phyloP scores from a whole-genome alignment of 2,797 vertebrate species.

The Silurus lanzhouensis region DNA sequence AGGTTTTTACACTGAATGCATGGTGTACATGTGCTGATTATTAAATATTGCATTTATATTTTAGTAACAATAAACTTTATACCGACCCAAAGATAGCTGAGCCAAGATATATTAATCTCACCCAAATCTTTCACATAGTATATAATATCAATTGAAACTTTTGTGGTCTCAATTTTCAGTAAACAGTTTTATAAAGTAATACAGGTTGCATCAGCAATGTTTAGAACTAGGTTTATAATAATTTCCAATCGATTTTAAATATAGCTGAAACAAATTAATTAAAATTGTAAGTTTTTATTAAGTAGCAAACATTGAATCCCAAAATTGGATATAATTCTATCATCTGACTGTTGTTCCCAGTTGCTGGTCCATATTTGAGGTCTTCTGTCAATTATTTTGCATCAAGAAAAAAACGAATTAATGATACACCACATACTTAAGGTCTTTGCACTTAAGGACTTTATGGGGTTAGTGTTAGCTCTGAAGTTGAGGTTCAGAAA shows the following conservation, averaged over 20 bases:
- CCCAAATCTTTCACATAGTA: background rate
- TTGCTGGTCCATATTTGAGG: background rate
- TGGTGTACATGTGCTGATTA: background rate
- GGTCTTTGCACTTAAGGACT: background rate
- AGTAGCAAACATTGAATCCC: constrained; percentile 1
- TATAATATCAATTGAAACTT: background rate
- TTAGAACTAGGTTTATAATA: background rate
- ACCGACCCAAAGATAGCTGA: background rate
- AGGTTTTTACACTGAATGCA: background rate
- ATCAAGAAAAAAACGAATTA: background rate
- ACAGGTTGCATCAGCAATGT: background rate
- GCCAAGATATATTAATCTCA: background rate
- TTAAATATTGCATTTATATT: background rate
- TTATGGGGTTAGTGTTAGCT: background rate
- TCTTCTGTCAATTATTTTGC: background rate
- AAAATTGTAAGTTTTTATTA: background rate
- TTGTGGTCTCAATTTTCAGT: background rate
- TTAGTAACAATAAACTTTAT: background rate
- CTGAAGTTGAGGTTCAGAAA: background rate
- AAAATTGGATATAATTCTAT: background rate
- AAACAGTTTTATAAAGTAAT: background rate
- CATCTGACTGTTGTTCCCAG: background rate
- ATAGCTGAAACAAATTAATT: background rate
- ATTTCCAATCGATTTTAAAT: background rate
- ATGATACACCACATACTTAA: background rate